phyloP scores from a whole-genome alignment of 2,888 invertebrate genomes.

The Acronicta alni region DNA sequence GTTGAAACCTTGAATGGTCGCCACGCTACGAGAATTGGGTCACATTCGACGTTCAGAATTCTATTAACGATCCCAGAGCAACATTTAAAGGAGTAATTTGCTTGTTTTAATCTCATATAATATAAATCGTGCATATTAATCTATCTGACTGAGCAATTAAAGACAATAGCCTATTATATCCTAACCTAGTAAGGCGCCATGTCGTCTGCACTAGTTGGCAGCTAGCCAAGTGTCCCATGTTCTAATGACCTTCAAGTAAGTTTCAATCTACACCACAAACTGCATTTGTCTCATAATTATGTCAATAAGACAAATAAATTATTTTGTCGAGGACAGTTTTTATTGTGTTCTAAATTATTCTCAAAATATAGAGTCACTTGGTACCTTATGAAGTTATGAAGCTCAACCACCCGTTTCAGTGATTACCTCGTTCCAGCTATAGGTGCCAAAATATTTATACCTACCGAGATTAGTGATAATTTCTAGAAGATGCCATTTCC shows the following conservation, averaged over 20 bases:
- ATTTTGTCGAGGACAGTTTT: not conserved
- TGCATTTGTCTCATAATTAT: slow-evolving; percentile 34
- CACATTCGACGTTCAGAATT: slow-evolving; percentile 39
- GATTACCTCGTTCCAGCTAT: too few relatives aligned
- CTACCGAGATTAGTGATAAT: too few relatives aligned
- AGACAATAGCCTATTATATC: slow-evolving; percentile 47
- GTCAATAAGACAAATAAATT: slow-evolving; percentile 16
- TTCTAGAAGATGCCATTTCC: slow-evolving; percentile 25
- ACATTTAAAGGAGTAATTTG: slow-evolving; percentile 13
- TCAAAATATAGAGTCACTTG: too few relatives aligned
- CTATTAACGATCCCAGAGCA: slow-evolving; percentile 19
- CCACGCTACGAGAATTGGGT: slow-evolving; percentile 46
- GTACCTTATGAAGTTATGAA: too few relatives aligned
- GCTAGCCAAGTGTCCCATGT: slow-evolving; percentile 59
- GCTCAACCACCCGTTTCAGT: not conserved
- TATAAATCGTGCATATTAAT: slow-evolving; percentile 11
- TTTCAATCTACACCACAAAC: slow-evolving; percentile 35
- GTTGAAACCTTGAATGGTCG: slow-evolving; percentile 50
- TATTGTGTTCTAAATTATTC: not conserved
- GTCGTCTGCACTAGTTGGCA: slow-evolving; percentile 71
- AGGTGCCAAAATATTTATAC: too few relatives aligned
- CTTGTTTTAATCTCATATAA: slow-evolving; percentile 6
- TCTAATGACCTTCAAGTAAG: slow-evolving; percentile 63
- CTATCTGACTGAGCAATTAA: slow-evolving; percentile 29
- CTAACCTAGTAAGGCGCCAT: slow-evolving; percentile 69